Evolutionary conservation across 2,888 invertebrate genomes (phyloP).

Genomic region (Lepidocyrtoides sp.): DNA sequence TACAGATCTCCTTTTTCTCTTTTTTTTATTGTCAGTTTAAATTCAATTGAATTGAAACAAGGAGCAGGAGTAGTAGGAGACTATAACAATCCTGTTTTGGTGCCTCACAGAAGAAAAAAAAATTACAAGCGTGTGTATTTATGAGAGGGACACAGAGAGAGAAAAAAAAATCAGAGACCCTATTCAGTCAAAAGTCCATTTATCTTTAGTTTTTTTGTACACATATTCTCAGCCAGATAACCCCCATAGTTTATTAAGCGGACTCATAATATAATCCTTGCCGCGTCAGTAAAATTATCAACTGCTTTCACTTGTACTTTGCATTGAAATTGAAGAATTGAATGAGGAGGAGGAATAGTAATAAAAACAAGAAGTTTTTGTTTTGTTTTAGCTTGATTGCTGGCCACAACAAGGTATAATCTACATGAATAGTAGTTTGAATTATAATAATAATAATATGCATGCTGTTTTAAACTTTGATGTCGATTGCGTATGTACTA

Average conservation of each 20-base stretch:
- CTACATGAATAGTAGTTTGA: too few relatives aligned
- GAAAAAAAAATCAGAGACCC: not conserved
- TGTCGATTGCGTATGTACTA: not conserved
- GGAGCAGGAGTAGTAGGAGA: not conserved
- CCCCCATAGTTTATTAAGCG: conserved; percentile 45
- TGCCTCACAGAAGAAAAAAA: not conserved
- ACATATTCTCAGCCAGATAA: not conserved
- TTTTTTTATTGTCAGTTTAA: not conserved
- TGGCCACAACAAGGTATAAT: too few relatives aligned
- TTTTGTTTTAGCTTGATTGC: not conserved
- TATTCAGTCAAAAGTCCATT: conserved; percentile 68
- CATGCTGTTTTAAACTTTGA: too few relatives aligned
- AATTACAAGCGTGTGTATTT: too few relatives aligned
- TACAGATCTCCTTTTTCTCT: not conserved
- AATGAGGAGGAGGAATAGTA: conserved; percentile 16
- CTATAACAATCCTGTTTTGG: conserved; percentile 45
- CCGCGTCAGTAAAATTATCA: not conserved
- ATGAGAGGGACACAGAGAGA: not conserved
- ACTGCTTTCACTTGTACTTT: conserved; percentile 68
- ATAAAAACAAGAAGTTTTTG: conserved; percentile 48
- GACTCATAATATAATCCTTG: conserved; percentile 43
- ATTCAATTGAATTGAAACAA: not conserved
- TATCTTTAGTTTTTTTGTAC: conserved; percentile 42
- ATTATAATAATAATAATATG: too few relatives aligned
- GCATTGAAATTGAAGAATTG: conserved; percentile 12